Conservation (phyloP, 1,140 invertebrate genomes). For the Ladona fulva region DNA sequence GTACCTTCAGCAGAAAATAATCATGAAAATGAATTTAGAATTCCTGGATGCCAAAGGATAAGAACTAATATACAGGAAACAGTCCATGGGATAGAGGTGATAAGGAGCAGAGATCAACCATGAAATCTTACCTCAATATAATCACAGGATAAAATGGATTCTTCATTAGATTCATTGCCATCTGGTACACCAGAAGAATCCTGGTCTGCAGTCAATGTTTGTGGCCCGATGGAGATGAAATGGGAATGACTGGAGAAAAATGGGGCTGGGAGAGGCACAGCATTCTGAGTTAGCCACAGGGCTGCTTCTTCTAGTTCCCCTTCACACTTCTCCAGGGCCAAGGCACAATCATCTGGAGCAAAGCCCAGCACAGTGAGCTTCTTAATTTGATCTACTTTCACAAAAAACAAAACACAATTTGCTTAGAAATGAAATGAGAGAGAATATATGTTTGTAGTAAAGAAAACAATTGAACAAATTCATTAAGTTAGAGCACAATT, state of each 20-base stretch:
- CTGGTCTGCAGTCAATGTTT: background rate
- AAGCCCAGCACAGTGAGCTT: constrained; percentile 65
- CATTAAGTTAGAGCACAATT: too few relatives aligned
- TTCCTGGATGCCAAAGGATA: too few relatives aligned
- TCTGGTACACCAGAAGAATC: background rate
- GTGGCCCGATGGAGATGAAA: background rate
- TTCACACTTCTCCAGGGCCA: constrained; percentile 54
- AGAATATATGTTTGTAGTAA: background rate
- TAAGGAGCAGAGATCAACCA: background rate
- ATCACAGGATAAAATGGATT: background rate
- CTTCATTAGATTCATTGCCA: background rate
- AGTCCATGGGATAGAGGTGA: background rate
- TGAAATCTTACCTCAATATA: background rate
- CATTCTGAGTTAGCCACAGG: constrained; percentile 68
- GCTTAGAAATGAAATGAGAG: constrained; percentile 11
- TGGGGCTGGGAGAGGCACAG: constrained; percentile 32
- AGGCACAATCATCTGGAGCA: constrained; percentile 53
- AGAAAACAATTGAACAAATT: constrained; percentile 17
- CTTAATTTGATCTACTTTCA: constrained; percentile 37
- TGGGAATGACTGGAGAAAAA: background rate
- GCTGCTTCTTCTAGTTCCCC: constrained; percentile 73
- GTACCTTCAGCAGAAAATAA: too few relatives aligned
- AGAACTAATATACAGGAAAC: too few relatives aligned
- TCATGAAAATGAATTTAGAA: too few relatives aligned
- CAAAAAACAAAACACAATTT: background rate